These are phyloP conservation scores for Trachemys scripta DNA, from an alignment of 2,113 vertebrate genomes.

Conservation along the genomic window DNA sequence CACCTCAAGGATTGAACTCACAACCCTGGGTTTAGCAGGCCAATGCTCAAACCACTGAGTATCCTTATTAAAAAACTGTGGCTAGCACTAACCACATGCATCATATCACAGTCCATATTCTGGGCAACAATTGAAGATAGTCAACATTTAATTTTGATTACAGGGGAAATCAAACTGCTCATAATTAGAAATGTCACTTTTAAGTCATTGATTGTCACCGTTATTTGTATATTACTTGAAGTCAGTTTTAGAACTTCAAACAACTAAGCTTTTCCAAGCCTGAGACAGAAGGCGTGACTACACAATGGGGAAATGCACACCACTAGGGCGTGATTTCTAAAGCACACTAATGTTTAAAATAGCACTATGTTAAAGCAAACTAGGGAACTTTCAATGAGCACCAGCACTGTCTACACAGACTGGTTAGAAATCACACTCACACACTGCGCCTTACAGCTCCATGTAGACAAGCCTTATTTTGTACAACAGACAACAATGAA, in stretches of 20 bases:
- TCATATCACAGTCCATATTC: background rate
- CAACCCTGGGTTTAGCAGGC: no score
- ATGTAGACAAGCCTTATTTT: background rate
- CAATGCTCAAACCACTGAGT: no score
- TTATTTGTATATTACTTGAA: background rate
- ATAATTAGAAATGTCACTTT: background rate
- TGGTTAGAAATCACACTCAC: background rate
- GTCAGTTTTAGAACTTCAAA: background rate
- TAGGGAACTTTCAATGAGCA: background rate
- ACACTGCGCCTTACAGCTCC: background rate
- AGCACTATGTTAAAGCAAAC: background rate
- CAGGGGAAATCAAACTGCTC: background rate
- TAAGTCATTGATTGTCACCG: background rate
- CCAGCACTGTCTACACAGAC: background rate
- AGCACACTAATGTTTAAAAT: background rate
- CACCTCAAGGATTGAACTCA: no score
- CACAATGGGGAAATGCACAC: background rate
- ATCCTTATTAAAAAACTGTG: background rate
- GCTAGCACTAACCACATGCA: background rate
- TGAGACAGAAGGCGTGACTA: background rate
- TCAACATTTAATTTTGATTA: background rate
- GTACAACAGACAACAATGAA: background rate
- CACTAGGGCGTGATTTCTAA: background rate
- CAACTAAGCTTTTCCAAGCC: background rate
- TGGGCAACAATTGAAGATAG: background rate